phyloP scores from a whole-genome alignment of 1,140 invertebrate species.

The Drosophila aff. region DNA sequence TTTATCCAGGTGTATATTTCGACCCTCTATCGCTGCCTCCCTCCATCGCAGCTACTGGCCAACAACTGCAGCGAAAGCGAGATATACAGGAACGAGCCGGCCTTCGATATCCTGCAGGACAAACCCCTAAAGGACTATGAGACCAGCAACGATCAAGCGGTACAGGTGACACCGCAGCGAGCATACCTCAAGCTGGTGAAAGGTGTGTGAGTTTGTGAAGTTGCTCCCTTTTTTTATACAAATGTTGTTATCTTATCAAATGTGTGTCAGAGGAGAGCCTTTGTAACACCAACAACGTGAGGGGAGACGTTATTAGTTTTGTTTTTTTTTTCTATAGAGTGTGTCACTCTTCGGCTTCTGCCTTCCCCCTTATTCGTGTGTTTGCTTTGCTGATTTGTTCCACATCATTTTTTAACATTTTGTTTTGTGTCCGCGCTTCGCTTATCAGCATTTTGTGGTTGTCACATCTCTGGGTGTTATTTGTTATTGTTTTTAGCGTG shows the following conservation, averaged over 20 bases:
- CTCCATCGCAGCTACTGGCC: constrained; percentile 48
- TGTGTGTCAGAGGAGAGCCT: constrained; percentile 20
- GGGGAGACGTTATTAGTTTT: neutral
- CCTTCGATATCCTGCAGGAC: constrained; percentile 64
- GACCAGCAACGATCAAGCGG: constrained; percentile 83
- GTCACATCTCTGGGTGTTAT: constrained; percentile 38
- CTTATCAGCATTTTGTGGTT: constrained; percentile 51
- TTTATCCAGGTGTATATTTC: constrained; percentile 52
- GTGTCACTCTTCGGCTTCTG: constrained; percentile 32
- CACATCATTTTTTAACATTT: constrained; percentile 62
- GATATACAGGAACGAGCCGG: constrained; percentile 75
- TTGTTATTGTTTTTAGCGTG: constrained; percentile 40
- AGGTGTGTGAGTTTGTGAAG: constrained; percentile 38
- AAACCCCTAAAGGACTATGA: constrained; percentile 84
- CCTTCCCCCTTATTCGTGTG: constrained; percentile 29
- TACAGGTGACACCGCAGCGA: constrained; percentile 88
- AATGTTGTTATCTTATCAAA: constrained; percentile 42
- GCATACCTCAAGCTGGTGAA: constrained; percentile 86
- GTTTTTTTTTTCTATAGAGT: neutral
- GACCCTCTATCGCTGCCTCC: constrained; percentile 66
- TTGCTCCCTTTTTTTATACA: neutral
- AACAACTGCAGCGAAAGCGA: constrained; percentile 61
- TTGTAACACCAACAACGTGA: neutral
- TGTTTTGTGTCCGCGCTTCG: constrained; percentile 31
- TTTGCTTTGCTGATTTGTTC: constrained; percentile 73